Evolutionary conservation across 2,888 invertebrate species (phyloP).

Genomic region (Erannis defoliaria): DNA sequence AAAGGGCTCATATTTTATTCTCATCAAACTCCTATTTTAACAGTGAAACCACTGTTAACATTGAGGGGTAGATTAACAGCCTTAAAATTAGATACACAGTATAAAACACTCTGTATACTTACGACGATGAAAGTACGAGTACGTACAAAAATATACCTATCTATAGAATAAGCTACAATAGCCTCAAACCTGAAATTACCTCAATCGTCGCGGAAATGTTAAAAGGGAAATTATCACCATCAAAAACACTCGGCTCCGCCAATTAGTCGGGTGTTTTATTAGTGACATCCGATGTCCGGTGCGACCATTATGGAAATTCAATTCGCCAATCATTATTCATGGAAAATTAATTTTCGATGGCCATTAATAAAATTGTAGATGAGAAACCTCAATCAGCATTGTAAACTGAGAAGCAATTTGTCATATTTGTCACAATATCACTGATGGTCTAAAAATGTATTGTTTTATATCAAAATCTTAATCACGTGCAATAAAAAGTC

Average conservation of each 20-base stretch:
- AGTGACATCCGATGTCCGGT: conserved; percentile 43
- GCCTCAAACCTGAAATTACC: conserved; percentile 1
- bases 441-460: neutral
- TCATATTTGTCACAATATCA: neutral
- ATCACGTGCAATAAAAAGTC: too few species aligned
- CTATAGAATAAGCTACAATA: neutral
- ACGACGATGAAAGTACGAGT: neutral
- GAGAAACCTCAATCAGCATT: conserved; percentile 9
- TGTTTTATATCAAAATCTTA: too few species aligned
- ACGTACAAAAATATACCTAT: neutral
- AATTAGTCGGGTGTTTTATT: conserved; percentile 51
- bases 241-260: conserved; percentile 47
- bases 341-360: conserved; percentile 39
- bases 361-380: conserved; percentile 34
- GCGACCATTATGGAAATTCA: conserved; percentile 40
- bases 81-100: too few species aligned
- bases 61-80: too few species aligned
- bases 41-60: too few species aligned
- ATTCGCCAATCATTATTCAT: conserved; percentile 41
- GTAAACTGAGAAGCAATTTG: conserved; percentile 7
- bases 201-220: neutral
- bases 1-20: too few species aligned
- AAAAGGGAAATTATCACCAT: conserved; percentile 39
- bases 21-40: too few species aligned
- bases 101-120: too few species aligned